A percentile compares a stretch with the other conserved stretches of the same genome.
These are phyloP conservation scores for Acanthochromis polyacanthus DNA, from an alignment of 2,113 vertebrate genomes.

Conservation along the genomic window DNA sequence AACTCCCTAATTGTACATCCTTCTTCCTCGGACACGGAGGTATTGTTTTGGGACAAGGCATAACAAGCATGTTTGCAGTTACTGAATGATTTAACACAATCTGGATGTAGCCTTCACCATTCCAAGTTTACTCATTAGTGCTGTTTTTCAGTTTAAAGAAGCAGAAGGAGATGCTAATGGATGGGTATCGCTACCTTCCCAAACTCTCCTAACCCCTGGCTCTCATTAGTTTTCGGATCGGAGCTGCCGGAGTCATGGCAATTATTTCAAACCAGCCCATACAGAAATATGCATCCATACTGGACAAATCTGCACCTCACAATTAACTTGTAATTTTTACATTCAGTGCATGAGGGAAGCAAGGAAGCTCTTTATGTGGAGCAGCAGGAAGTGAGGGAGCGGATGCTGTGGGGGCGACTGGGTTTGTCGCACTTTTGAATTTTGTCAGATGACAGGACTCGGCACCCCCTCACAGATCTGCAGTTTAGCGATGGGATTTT, in stretches of 20 bases:
- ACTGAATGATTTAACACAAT: conserved; percentile 36
- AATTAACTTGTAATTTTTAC: not conserved
- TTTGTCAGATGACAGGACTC: not conserved
- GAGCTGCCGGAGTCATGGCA: conserved; percentile 18
- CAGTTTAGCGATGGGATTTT: too few species aligned
- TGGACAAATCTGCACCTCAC: not conserved
- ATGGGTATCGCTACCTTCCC: conserved; percentile 20
- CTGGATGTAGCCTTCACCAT: conserved; percentile 15
- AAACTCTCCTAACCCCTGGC: conserved; percentile 23
- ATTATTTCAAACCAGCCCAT: conserved; percentile 23
- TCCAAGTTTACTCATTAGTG: conserved; percentile 44
- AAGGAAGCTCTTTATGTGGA: not conserved
- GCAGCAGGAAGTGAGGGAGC: not conserved
- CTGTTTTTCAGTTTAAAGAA: conserved; percentile 29
- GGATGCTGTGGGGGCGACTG: not conserved
- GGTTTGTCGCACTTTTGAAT: not conserved
- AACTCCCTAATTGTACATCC: conserved; percentile 48
- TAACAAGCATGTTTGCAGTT: conserved; percentile 38
- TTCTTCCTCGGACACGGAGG: conserved; percentile 17
- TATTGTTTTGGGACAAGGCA: conserved; percentile 32
- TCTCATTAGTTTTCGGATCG: conserved; percentile 55
- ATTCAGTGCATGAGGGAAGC: not conserved
- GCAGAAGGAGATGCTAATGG: conserved; percentile 21
- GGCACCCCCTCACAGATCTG: not conserved
- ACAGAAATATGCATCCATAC: conserved; percentile 22